These are phyloP conservation scores for Pteronura brasiliensis DNA, from an alignment of 2,113 vertebrate species.

Conservation along the genomic window DNA sequence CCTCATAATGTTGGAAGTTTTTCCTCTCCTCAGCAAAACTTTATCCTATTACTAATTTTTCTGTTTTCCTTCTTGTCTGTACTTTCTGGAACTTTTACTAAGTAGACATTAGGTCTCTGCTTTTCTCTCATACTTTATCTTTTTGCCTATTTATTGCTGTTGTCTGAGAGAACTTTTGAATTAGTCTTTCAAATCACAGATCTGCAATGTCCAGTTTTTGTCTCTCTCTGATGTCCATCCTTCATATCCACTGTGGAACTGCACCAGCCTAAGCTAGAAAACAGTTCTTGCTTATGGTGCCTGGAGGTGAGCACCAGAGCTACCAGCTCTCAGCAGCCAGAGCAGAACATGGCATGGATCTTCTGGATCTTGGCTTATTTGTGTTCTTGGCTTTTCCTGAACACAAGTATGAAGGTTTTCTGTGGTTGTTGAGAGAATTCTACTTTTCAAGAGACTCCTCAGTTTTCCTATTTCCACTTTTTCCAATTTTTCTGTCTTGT, in stretches of 20 bases:
- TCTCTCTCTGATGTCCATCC: not conserved
- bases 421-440: not conserved
- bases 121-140: not conserved
- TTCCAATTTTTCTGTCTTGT: not conserved
- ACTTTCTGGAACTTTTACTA: not conserved
- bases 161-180: not conserved
- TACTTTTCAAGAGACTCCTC: not conserved
- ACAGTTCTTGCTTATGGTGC: not conserved
- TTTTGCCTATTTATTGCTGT: not conserved
- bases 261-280: not conserved
- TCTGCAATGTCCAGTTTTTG: not conserved
- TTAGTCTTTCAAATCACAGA: not conserved
- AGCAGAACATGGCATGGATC: accelerated
- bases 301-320: not conserved
- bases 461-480: not conserved
- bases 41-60: not conserved
- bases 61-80: not conserved
- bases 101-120: not conserved
- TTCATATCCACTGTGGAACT: not conserved
- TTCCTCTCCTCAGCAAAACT: not conserved
- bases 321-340: not conserved
- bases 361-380: not conserved
- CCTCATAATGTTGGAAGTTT: not conserved
- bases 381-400: not conserved
- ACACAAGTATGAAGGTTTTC: not conserved